These are phyloP conservation scores for Eueides isabella DNA, from an alignment of 1,140 invertebrate genomes.

Conservation along the genomic window DNA sequence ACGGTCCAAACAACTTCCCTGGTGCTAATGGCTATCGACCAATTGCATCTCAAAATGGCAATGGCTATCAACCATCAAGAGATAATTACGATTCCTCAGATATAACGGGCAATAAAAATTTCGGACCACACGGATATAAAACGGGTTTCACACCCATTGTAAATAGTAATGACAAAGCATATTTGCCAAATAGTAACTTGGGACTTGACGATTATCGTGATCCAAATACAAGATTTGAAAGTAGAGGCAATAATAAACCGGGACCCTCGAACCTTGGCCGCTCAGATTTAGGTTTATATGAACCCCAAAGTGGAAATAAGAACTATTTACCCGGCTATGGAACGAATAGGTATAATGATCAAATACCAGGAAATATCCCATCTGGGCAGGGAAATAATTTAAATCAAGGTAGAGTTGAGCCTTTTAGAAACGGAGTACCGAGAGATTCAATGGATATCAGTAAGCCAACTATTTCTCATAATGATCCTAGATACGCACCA, in stretches of 20 bases:
- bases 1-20: conserved; percentile 14
- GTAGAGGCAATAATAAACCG: not conserved
- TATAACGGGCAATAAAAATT: not conserved
- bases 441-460: not conserved
- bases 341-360: not conserved
- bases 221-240: conserved; percentile 15
- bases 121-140: not conserved
- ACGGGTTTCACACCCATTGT: not conserved
- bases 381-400: not conserved
- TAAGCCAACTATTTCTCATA: not conserved
- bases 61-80: not conserved
- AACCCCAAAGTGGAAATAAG: not conserved
- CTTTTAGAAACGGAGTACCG: not conserved
- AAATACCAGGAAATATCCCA: not conserved
- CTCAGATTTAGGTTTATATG: not conserved
- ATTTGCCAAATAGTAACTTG: not conserved
- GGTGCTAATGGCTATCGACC: not conserved
- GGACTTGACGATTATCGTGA: conserved; percentile 14
- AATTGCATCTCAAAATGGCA: not conserved
- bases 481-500: not conserved
- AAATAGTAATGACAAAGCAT: conserved; percentile 1
- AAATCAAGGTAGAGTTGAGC: not conserved
- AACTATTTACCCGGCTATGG: not conserved
- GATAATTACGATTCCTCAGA: conserved; percentile 12
- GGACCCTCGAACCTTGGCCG: not conserved